These are phyloP conservation scores for Sinella curviseta DNA, from an alignment of 1,140 invertebrate genomes.

Conservation along the genomic window DNA sequence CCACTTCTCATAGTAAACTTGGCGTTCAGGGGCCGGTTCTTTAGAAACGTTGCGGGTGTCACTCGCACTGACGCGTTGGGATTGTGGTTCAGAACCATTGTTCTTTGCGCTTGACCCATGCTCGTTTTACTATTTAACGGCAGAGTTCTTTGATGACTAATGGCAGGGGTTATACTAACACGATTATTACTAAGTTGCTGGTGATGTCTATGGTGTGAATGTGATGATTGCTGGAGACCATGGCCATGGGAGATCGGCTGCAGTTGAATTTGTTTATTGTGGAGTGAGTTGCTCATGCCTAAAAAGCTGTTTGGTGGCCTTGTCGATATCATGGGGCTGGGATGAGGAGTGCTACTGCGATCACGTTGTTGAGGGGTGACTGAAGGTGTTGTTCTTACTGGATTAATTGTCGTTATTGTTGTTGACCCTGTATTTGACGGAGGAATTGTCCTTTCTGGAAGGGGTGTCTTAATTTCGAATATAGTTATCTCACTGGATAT, in stretches of 20 bases:
- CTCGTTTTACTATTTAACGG: not conserved
- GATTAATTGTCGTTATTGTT: conserved; percentile 18
- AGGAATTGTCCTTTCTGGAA: not conserved
- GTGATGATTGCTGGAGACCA: not conserved
- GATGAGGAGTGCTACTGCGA: not conserved
- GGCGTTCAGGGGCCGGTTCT: not conserved
- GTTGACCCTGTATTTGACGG: conserved; percentile 23
- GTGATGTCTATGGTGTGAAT: conserved; percentile 6
- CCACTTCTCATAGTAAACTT: not conserved
- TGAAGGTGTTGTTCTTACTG: not conserved
- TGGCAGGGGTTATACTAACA: not conserved
- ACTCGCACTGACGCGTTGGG: not conserved
- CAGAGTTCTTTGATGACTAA: not conserved
- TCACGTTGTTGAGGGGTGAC: not conserved
- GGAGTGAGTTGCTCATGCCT: not conserved
- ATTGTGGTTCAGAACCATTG: conserved; percentile 14
- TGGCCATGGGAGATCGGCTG: conserved; percentile 12
- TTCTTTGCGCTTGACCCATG: not conserved
- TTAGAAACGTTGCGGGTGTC: not conserved
- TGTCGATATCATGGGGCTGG: not conserved
- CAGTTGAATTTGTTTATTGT: conserved; percentile 18
- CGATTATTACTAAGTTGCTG: not conserved
- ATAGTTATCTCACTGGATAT: conserved; percentile 45
- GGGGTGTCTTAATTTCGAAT: conserved; percentile 38
- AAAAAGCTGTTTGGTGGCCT: not conserved